Conservation (phyloP, 2,113 vertebrate species). For the Saiga tatarica region DNA sequence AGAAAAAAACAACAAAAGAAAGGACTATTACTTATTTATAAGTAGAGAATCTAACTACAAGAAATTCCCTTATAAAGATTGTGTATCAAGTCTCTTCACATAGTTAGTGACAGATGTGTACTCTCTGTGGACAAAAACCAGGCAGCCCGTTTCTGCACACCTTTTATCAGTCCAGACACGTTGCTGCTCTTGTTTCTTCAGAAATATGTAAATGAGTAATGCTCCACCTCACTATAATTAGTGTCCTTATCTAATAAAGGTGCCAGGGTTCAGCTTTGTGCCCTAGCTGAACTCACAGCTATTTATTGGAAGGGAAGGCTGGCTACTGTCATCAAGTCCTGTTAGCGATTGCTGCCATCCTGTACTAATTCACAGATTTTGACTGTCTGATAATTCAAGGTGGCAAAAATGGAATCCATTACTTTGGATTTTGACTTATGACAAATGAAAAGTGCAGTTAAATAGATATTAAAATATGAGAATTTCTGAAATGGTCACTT, state of each 20-base stretch:
- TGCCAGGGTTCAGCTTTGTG: neutral
- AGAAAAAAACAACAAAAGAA: neutral
- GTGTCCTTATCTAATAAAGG: slow-evolving; percentile 32
- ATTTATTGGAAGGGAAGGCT: neutral
- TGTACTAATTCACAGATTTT: slow-evolving; percentile 40
- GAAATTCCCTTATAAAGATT: neutral
- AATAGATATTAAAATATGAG: neutral
- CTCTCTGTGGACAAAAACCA: neutral
- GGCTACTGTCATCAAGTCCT: neutral
- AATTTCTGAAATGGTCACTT: neutral
- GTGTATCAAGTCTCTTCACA: neutral
- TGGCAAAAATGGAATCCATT: neutral
- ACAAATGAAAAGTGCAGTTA: neutral
- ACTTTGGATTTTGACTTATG: slow-evolving; percentile 20
- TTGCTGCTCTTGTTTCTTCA: neutral
- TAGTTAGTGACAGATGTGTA: neutral
- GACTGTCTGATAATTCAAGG: neutral
- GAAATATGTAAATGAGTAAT: neutral
- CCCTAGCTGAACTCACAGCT: neutral
- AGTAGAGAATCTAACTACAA: neutral
- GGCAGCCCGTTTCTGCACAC: neutral
- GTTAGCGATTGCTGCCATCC: neutral
- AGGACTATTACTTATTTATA: neutral
- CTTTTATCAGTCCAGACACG: slow-evolving; percentile 45
- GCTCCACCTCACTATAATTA: slow-evolving; percentile 16